phyloP scores from a whole-genome alignment of 2,113 vertebrate genomes.

The Salvelinus sp. region DNA sequence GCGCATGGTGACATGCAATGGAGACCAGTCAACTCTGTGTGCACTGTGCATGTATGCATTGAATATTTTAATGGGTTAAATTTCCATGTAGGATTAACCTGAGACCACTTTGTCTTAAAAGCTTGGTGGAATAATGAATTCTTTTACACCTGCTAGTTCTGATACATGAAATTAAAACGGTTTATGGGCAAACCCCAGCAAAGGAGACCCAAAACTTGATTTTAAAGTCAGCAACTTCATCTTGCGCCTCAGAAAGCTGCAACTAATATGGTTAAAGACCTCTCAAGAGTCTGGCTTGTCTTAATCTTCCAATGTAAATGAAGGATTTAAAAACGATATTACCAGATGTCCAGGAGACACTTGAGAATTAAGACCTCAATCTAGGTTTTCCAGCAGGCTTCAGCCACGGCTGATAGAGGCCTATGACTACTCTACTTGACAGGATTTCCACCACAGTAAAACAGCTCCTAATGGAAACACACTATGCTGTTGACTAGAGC shows the following conservation, averaged over 20 bases:
- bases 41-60: constrained; percentile 21
- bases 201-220: constrained; percentile 40
- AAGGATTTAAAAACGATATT: constrained; percentile 62
- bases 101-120: constrained; percentile 66
- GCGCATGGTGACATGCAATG: too few relatives aligned
- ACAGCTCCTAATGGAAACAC: neutral
- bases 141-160: constrained; percentile 51
- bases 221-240: constrained; percentile 66
- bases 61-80: constrained; percentile 56
- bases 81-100: constrained; percentile 60
- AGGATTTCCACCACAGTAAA: neutral
- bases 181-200: constrained; percentile 59
- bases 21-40: neutral
- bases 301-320: constrained; percentile 66
- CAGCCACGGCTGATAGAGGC: constrained; percentile 8
- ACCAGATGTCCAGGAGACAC: constrained; percentile 47
- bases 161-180: constrained; percentile 73
- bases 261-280: constrained; percentile 54
- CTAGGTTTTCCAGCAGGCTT: constrained; percentile 63
- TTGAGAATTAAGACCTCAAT: constrained; percentile 61
- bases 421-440: neutral
- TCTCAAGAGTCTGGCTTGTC: constrained; percentile 62
- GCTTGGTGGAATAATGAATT: constrained; percentile 31
- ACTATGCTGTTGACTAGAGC: too few relatives aligned
- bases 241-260: constrained; percentile 64